These are phyloP conservation scores for Chaetops frenatus DNA, from an alignment of 2,113 vertebrate genomes.

Conservation along the genomic window DNA sequence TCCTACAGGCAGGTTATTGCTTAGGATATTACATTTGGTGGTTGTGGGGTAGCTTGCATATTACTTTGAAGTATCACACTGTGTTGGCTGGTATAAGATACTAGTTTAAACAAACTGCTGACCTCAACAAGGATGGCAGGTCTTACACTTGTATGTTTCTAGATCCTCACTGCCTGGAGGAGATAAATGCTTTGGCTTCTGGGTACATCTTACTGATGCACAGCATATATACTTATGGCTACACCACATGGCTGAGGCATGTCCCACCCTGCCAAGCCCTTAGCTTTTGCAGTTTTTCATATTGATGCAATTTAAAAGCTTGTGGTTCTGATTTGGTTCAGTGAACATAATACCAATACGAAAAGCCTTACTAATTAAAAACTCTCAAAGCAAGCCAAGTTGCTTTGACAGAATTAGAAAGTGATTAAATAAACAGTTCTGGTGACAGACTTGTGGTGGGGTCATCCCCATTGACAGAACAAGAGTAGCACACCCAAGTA, in stretches of 20 bases:
- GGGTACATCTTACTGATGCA: accelerated
- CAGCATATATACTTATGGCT: neutral
- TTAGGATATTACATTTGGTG: neutral
- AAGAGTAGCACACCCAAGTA: neutral
- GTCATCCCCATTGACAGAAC: neutral
- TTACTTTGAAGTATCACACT: neutral
- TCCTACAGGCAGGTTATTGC: neutral
- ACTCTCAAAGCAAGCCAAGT: neutral
- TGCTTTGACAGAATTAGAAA: neutral
- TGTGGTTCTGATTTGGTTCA: neutral
- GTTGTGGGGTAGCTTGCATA: neutral
- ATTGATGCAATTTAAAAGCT: neutral
- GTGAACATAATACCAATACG: neutral
- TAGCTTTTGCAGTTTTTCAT: neutral
- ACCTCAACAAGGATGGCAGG: neutral
- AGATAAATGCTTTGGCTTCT: neutral
- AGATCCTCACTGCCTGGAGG: neutral
- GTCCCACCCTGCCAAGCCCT: neutral
- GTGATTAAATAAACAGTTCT: neutral
- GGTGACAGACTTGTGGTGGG: neutral
- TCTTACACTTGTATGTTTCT: neutral
- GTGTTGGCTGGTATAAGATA: neutral
- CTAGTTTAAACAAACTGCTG: neutral
- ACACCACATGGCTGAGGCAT: neutral
- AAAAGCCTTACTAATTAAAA: neutral